Conservation (phyloP, 2,113 vertebrate genomes). For the Lophotis ruficrista region DNA sequence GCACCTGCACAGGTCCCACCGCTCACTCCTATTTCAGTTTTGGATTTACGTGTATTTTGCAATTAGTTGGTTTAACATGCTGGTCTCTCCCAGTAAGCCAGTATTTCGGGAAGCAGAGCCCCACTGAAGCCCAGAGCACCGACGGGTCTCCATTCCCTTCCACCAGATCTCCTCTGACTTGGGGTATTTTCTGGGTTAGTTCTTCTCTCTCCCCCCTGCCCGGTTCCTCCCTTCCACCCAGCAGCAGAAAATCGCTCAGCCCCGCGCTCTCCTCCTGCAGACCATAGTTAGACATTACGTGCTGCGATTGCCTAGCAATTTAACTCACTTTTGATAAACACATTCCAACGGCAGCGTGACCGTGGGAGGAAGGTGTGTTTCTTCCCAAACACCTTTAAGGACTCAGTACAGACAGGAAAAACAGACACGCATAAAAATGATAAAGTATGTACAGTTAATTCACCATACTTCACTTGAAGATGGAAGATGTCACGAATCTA, state of each 20-base stretch:
- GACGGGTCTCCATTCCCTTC: background rate
- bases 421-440: background rate
- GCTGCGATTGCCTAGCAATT: background rate
- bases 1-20: background rate
- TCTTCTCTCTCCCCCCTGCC: background rate
- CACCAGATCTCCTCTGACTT: background rate
- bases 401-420: background rate
- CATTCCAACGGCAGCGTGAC: background rate
- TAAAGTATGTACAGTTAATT: background rate
- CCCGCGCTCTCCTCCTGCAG: fast-evolving
- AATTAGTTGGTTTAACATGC: background rate
- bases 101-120: background rate
- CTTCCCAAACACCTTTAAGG: background rate
- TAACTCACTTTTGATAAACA: constrained; percentile 1
- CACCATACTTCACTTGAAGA: background rate
- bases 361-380: background rate
- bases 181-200: background rate
- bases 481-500: background rate
- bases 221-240: background rate
- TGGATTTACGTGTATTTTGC: background rate
- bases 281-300: background rate
- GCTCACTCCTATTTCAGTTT: background rate
- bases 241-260: background rate
- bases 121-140: background rate
- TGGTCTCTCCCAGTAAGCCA: background rate